Evolutionary conservation across 1,140 invertebrate genomes (phyloP).

Genomic region (Cydia strobilella): DNA sequence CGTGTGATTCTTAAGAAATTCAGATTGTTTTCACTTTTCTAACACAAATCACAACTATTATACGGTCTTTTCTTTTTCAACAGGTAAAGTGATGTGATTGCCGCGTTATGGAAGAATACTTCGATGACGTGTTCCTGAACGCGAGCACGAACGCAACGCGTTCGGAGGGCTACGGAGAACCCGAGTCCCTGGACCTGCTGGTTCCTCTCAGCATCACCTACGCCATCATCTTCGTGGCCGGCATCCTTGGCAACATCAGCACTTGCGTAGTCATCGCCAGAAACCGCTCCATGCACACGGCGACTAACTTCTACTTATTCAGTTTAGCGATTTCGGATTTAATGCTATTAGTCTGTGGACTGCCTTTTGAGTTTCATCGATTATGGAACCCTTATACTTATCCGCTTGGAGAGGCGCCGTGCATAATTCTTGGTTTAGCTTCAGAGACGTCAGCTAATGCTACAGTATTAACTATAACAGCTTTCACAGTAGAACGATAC

Average conservation of each 20-base stretch:
- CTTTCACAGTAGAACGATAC: constrained; percentile 97
- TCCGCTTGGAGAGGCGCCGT: constrained; percentile 88
- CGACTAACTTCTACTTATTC: constrained; percentile 93
- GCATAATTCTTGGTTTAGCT: constrained; percentile 86
- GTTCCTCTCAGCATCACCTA: constrained; percentile 87
- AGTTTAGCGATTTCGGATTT: constrained; percentile 94
- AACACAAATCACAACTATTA: too few species aligned
- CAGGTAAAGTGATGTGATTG: constrained; percentile 48
- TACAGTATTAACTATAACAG: constrained; percentile 95
- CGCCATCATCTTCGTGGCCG: constrained; percentile 87
- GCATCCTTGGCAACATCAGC: constrained; percentile 91
- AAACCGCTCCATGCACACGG: constrained; percentile 91
- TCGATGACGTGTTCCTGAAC: constrained; percentile 52
- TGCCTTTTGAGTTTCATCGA: constrained; percentile 89
- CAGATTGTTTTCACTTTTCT: too few species aligned
- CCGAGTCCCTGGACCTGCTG: constrained; percentile 80
- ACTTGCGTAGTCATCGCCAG: constrained; percentile 92
- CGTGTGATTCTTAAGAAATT: too few species aligned
- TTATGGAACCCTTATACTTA: constrained; percentile 90
- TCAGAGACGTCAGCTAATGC: constrained; percentile 94
- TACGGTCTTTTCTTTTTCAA: too few species aligned
- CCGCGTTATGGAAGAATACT: constrained; percentile 53
- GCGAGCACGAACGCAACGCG: constrained; percentile 51
- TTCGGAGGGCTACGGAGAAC: constrained; percentile 53
- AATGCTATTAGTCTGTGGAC: constrained; percentile 86